Conservation (phyloP, 2,888 invertebrate genomes). For the Drosophila pseudotalamancana region DNA sequence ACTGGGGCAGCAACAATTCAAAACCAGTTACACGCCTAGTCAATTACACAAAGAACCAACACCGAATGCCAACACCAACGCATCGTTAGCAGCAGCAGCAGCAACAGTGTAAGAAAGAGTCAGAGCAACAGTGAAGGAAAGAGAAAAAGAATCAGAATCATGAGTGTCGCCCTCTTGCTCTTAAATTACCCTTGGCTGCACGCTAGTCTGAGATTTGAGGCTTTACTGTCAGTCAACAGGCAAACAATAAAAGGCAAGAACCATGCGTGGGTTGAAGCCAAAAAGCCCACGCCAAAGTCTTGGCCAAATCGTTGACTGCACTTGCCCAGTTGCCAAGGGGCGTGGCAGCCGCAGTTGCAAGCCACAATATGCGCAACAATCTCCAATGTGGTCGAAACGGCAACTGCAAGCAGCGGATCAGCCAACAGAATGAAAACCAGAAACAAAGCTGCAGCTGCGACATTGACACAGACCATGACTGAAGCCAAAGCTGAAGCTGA, state of each 20-base stretch:
- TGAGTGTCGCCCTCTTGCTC: not conserved
- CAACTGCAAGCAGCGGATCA: constrained; percentile 48
- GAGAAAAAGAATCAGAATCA: constrained; percentile 16
- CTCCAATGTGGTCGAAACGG: constrained; percentile 53
- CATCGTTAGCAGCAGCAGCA: constrained; percentile 48
- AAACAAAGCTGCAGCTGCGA: constrained; percentile 38
- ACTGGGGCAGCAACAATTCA: constrained; percentile 55
- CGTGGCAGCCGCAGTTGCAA: constrained; percentile 31
- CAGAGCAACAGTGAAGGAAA: not conserved
- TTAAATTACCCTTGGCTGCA: constrained; percentile 23
- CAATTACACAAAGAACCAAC: constrained; percentile 69
- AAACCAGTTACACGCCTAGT: constrained; percentile 76
- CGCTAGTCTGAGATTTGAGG: constrained; percentile 72
- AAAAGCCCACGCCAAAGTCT: constrained; percentile 61
- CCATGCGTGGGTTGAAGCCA: constrained; percentile 40
- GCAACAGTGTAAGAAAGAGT: not conserved
- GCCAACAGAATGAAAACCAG: constrained; percentile 24
- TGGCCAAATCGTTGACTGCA: constrained; percentile 65
- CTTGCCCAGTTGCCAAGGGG: constrained; percentile 49
- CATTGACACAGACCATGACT: constrained; percentile 67
- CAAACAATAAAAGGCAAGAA: constrained; percentile 25
- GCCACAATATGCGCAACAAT: constrained; percentile 43
- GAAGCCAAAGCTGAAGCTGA: constrained; percentile 1
- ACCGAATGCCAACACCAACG: constrained; percentile 60
- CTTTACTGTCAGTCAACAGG: constrained; percentile 65